Conservation (phyloP, 2,797 vertebrate genomes). For the Naso thynnoides region DNA sequence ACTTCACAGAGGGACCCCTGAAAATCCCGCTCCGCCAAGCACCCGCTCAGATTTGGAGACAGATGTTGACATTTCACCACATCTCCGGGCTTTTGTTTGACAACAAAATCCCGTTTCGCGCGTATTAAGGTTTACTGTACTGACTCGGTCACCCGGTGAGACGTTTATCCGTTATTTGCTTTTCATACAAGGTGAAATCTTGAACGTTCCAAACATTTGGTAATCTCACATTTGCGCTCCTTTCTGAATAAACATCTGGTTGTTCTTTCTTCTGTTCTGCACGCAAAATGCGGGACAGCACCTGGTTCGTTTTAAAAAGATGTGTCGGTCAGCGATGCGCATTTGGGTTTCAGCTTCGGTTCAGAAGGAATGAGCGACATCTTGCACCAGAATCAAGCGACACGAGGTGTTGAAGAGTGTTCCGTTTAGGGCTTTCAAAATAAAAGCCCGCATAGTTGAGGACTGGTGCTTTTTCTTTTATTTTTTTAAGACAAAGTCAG, state of each 20-base stretch:
- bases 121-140: slow-evolving; percentile 23
- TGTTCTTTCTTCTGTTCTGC: background rate
- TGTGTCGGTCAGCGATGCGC: slow-evolving; percentile 56
- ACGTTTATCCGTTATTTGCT: slow-evolving; percentile 48
- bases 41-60: slow-evolving; percentile 61
- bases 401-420: rapidly evolving
- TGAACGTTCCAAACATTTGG: slow-evolving; percentile 60
- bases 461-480: background rate
- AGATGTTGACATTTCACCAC: slow-evolving; percentile 74
- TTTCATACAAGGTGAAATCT: slow-evolving; percentile 19
- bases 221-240: slow-evolving; percentile 43
- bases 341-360: slow-evolving; percentile 64
- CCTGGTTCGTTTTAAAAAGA: slow-evolving; percentile 32
- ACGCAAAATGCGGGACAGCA: slow-evolving; percentile 21
- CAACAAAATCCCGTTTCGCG: slow-evolving; percentile 36
- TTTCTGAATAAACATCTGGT: slow-evolving; percentile 38
- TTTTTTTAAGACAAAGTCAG: slow-evolving; percentile 16
- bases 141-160: slow-evolving; percentile 43
- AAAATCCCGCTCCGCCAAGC: slow-evolving; percentile 68
- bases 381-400: slow-evolving; percentile 54
- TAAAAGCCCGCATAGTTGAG: background rate
- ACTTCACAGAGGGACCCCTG: slow-evolving; percentile 59
- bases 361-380: slow-evolving; percentile 59
- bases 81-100: slow-evolving; percentile 50
- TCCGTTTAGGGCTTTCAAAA: slow-evolving; percentile 53